Base-by-base conservation (phyloP, 2,113 vertebrate species). In the Xiphophorus maculatus region DNA sequence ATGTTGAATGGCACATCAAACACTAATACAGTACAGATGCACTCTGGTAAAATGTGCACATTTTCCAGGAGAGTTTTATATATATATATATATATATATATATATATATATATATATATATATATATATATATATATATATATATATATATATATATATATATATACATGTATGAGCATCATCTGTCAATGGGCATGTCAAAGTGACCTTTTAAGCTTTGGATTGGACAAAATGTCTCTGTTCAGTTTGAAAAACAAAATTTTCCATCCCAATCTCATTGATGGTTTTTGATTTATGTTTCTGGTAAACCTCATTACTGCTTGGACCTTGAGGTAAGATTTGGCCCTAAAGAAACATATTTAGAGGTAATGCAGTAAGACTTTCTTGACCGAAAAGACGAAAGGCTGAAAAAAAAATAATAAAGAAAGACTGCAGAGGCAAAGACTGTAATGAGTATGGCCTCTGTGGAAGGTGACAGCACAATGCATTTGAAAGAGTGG, bases 161-260 rank as follows among this genome's bases (percentile, higher is more conserved):
- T 33, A 33, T 33, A 33, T 33, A 33, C 7, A 33, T 33, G 7
- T 33, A 33, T 15, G 7, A 5, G 2, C 35, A 65, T 9, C 12
- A 4, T 79, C 82, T 66, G 27, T 73, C 66, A 54, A 8, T 5
- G 30, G 11, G 25, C 44, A 66, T 74, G 71, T 74, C 42, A 51
- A 40, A 13, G 63, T 80, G 77, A 74, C 86, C 77, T 90, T 90
- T 83, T 1, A 42, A 63, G 70, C 42, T 76, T 33, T n/a, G 17
- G 9, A 60, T 64, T 63, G 71, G 35, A n/a, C 1, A 66, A 72
- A 62, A 61, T 62, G 6, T 0, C 19, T 32, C 11, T 12, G 42
- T 63, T 65, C 29, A 54, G n/a, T 63, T 29, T 63, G 25, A 13
- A 66, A 60, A 69, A 30, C 60, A 48, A 15, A 63, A 7, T 73